Evolutionary conservation across 2,888 invertebrate species (phyloP), one percentile per base, ranked within the genome.

Genomic region (Phoronis australis): DNA sequence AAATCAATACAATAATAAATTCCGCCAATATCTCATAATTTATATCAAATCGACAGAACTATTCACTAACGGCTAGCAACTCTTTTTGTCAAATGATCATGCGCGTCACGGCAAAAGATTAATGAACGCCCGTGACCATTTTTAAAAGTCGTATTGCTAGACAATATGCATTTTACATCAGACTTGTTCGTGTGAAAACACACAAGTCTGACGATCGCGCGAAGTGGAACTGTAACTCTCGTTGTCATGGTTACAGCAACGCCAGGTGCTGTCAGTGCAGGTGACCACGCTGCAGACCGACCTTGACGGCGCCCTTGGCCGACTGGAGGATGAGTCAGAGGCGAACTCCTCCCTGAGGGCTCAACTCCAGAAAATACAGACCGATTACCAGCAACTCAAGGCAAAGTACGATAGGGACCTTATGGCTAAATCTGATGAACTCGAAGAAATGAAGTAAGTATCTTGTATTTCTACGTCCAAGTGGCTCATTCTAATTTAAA

Each of bases 281-380:
- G 55, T 75, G 25, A 60, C 61, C 44, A 68, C 65, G 48, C 65
- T 75, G 48, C 73, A 73, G 59, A 62, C 62, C 37, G 76, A 76
- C 57, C 73, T 66, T 54, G 76, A 76, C 59, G 71, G 65, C 60
- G 54, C 92, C 71, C 91, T 94, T 74, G 88, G 91, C 58, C 94
- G 95, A 80, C 83, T 95, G 70, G 97, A 99, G 79, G 97, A 99
- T 80, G 97, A 99, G 80, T 88, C 93, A 56, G 96, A 97, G 79
- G 91, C 93, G 57, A 89, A 95, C 72, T 83, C 95, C 80, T 94
- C 94, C 80, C 84, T 97, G 74, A 95, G 99, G 81, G 87, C 94
- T 74, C 95, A 96, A 81, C 82, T 96, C 76, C 90, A 93, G 75
- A 94, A 93, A 79, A 84, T 90, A 73, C 94, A 87, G 75, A 89